Evolutionary conservation across 2,888 invertebrate genomes (phyloP), one percentile per base, ranked within the genome.

Genomic region (Carpatolechia fugitivella): DNA sequence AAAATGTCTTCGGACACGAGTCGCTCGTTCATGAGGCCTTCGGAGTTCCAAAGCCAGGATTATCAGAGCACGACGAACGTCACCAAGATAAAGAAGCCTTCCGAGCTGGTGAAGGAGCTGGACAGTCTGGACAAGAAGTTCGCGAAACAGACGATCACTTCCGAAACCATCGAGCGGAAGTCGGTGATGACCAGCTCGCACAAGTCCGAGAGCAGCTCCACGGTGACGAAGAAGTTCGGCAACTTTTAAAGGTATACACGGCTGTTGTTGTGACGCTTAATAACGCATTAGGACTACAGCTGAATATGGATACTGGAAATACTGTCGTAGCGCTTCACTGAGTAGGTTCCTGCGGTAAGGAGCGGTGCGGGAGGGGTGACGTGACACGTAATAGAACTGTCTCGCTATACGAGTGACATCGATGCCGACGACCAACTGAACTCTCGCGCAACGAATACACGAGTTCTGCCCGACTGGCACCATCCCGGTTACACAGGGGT

Each of bases 161-260:
- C 94, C 47, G 93, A 94, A 61, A 92, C 93, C 0, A 92, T 93
- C 14, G 94, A 94, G 62, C 92, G 93, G 72, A 93, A 93, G 68
- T 94, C 93, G 0, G 91, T 94, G 0, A 93, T 93, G 70, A 94
- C 92, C 59, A 92, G 93, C 48, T 92, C 91, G 1, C 92, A 92
- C 56, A 92, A 91, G 58, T 91, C 91, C 0, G 92, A 92, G 59
- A 85, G 87, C 11, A 91, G 91, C 47, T 91, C 91, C 0, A 91
- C 91, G 0, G 89, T 91, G 44, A 91, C 91, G n/a, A 91, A 91
- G 78, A 91, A 91, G 59, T 91, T 91, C 53, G 91, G 90, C 58
- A 91, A 91, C 62, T 85, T 84, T 58, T 89, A 72, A 76, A 81
- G 80, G 81, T 79, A 61, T 58, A 53, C 52, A 46, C 58, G 55